Percentiles rank a stretch among this genome's conserved stretches.
phyloP scores from a whole-genome alignment of 1,140 invertebrate genomes.

The Elymnias hypermnestra region DNA sequence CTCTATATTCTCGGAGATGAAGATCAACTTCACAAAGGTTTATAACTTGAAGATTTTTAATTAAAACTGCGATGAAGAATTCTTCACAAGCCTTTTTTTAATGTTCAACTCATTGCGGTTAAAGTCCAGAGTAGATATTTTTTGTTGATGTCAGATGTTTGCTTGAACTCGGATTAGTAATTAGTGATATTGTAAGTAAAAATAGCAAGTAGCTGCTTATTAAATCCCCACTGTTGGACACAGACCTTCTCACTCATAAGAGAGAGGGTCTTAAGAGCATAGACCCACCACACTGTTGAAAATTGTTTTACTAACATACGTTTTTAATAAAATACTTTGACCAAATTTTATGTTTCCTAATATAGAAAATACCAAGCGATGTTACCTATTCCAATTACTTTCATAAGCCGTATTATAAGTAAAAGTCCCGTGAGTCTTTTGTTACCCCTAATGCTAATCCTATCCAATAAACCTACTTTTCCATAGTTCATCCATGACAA shows the following conservation, averaged over 20 bases:
- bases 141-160: too few relatives aligned
- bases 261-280: too few relatives aligned
- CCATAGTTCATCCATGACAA: constrained; percentile 25
- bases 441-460: constrained; percentile 15
- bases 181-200: too few relatives aligned
- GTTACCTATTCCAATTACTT: background rate
- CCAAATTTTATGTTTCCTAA: background rate
- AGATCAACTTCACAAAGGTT: constrained; percentile 1
- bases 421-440: constrained; percentile 8
- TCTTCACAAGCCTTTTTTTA: background rate
- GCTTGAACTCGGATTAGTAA: too few relatives aligned
- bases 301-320: too few relatives aligned
- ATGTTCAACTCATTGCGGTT: background rate
- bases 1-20: background rate
- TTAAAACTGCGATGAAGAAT: background rate
- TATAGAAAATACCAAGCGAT: background rate
- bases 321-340: too few relatives aligned
- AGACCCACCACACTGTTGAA: too few relatives aligned
- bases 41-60: constrained; percentile 4
- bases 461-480: constrained; percentile 23
- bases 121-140: too few relatives aligned
- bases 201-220: too few relatives aligned
- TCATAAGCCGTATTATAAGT: constrained; percentile 2
- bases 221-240: too few relatives aligned
- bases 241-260: too few relatives aligned